Evolutionary conservation across 2,113 vertebrate species (phyloP).

Genomic region (Xiphophorus maculatus): DNA sequence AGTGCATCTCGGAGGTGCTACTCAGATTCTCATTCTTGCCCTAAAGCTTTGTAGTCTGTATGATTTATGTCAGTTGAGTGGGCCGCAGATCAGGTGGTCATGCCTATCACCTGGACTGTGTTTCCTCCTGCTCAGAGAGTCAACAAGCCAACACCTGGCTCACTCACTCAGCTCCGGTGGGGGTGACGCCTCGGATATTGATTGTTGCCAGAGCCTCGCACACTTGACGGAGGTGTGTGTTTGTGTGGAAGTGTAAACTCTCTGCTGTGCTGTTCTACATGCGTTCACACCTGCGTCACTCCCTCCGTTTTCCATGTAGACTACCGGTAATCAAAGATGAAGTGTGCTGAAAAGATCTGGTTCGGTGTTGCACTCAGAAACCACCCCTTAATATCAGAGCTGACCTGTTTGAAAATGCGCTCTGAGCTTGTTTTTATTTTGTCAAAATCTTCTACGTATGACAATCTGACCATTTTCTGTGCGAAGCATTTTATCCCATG

Average conservation of each 20-base stretch:
- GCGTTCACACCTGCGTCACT: constrained; percentile 3
- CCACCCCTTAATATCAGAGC: constrained; percentile 50
- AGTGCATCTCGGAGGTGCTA: constrained; percentile 8
- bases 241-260: background rate
- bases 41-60: constrained; percentile 30
- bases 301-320: constrained; percentile 55
- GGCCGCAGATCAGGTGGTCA: constrained; percentile 54
- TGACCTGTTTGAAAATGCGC: background rate
- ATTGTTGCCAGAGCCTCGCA: constrained; percentile 44
- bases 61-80: constrained; percentile 58
- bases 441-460: constrained; percentile 14
- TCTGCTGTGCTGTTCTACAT: background rate
- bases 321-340: constrained; percentile 61
- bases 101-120: constrained; percentile 63
- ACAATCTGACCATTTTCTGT: constrained; percentile 31
- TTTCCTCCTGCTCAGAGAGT: constrained; percentile 43
- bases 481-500: constrained; percentile 23
- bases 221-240: constrained; percentile 28
- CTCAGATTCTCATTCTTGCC: constrained; percentile 40
- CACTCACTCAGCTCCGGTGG: constrained; percentile 56
- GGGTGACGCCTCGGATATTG: constrained; percentile 36
- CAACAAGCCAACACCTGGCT: constrained; percentile 64
- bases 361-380: constrained; percentile 57
- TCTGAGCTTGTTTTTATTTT: background rate
- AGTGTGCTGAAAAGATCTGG: constrained; percentile 69